Conservation (phyloP, 2,113 vertebrate species). For the Aspidoscelis tigris region DNA sequence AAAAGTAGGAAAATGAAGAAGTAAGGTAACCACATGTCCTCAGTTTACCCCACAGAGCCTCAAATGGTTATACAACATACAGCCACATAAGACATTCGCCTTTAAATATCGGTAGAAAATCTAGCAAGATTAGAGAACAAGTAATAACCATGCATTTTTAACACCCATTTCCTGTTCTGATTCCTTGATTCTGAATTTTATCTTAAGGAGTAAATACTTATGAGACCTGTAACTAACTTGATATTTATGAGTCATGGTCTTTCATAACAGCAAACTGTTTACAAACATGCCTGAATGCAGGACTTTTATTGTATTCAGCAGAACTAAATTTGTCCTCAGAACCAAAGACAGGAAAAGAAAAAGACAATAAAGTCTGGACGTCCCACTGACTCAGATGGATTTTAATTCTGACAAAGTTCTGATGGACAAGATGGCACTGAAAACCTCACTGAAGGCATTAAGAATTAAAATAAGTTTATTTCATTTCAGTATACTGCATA, state of each 20-base stretch:
- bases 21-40: conserved; percentile 26
- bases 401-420: background rate
- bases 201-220: background rate
- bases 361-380: rapidly evolving
- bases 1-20: conserved; percentile 40
- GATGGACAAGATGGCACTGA: background rate
- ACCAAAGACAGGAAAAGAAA: background rate
- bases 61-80: background rate
- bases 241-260: conserved; percentile 14
- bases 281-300: background rate
- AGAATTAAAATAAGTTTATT: background rate
- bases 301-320: background rate
- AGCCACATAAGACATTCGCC: background rate
- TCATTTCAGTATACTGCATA: background rate
- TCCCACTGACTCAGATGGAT: background rate
- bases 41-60: conserved; percentile 29
- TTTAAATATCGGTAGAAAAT: conserved; percentile 3
- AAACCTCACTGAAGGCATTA: background rate
- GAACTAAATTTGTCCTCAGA: background rate
- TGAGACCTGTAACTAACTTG: background rate
- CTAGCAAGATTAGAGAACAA: background rate
- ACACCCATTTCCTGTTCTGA: background rate
- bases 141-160: background rate
- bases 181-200: background rate
- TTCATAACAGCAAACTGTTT: conserved; percentile 1